Evolutionary conservation across 2,113 vertebrate species (phyloP), one percentile per base, ranked within the genome.

Genomic region (Nothobranchius furzeri): DNA sequence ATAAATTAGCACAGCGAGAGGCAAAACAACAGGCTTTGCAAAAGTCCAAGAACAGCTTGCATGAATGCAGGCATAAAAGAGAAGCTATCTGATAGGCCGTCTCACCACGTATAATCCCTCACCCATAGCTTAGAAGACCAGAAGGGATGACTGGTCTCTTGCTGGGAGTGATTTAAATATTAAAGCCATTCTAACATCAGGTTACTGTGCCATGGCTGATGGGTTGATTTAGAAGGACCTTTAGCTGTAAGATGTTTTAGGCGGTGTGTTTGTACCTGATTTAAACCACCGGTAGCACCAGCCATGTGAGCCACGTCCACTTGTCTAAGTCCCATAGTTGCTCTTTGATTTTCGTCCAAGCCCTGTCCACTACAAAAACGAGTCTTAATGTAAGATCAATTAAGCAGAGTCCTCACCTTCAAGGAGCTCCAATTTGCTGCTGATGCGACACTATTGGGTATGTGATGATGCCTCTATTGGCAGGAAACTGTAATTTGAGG

Each of bases 1-100:
- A 92, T 91, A 87, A 86, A 91, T 91, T 88, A 89, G 79, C 83
- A 89, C 87, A 75, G 88, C 66, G 42, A 83, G 86, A 77, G 76
- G 74, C 78, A 79, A 86, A 87, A 88, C 87, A 88, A 64, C 83
- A 70, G 81, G 75, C 82, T 81, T 81, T 76, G 81, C 64, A 73
- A 64, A 70, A 79, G 82, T 85, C 73, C 72, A 81, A 74, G 83
- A 92, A 88, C 91, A 92, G 92, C 89, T 91, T 92, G 88, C 75
- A 79, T 80, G 47, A 77, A 81, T 73, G 84, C 73, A 78, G 78
- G 68, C 79, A 83, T 83, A 76, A 88, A 86, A 91, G 64, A 82
- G 65, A 76, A 63, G 58, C 64, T 71, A 37, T 63, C 74, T 68
- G 46, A 62, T 73, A 82, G 76, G 70, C 81, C 75, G 76, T 75